Evolutionary conservation across 1,140 invertebrate genomes (phyloP).

Genomic region (Stegodyphus dumicola): DNA sequence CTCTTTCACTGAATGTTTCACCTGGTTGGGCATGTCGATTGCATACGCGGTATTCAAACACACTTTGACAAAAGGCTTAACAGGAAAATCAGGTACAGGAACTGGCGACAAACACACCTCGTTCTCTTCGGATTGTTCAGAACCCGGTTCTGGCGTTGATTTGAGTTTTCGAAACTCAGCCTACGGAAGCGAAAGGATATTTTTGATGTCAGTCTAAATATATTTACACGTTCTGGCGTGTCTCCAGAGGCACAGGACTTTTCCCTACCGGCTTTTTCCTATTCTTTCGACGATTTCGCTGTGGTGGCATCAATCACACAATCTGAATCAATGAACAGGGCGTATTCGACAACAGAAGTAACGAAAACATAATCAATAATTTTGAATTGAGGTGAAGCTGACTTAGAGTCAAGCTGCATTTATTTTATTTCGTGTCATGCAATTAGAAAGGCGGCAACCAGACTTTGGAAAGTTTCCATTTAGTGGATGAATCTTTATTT

Average conservation of each 20-base stretch:
- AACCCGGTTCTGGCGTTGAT: slow-evolving; percentile 29
- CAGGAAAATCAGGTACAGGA: neutral
- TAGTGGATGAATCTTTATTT: too few species aligned
- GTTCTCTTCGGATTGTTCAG: slow-evolving; percentile 29
- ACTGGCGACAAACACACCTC: neutral
- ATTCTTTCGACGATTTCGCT: slow-evolving; percentile 18
- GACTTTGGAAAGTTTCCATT: too few species aligned
- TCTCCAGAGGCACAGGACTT: slow-evolving; percentile 52
- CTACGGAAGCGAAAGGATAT: slow-evolving; percentile 56
- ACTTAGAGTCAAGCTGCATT: too few species aligned
- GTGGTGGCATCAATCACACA: neutral
- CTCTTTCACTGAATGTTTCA: too few species aligned
- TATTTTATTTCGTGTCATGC: too few species aligned
- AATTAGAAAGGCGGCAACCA: too few species aligned
- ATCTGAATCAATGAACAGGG: too few species aligned
- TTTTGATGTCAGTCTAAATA: slow-evolving; percentile 60
- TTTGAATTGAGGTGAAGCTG: too few species aligned
- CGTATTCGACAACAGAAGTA: too few species aligned
- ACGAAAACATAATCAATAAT: too few species aligned
- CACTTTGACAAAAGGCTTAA: neutral
- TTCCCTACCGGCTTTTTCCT: slow-evolving; percentile 30
- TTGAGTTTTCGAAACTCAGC: slow-evolving; percentile 47
- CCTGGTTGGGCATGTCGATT: too few species aligned
- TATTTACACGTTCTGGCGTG: slow-evolving; percentile 57
- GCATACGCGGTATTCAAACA: neutral